A percentile compares a stretch with the other conserved stretches of the same genome.
These are phyloP conservation scores for Paramisgurnus dabryanus DNA, from an alignment of 2,113 vertebrate genomes.

Conservation along the genomic window DNA sequence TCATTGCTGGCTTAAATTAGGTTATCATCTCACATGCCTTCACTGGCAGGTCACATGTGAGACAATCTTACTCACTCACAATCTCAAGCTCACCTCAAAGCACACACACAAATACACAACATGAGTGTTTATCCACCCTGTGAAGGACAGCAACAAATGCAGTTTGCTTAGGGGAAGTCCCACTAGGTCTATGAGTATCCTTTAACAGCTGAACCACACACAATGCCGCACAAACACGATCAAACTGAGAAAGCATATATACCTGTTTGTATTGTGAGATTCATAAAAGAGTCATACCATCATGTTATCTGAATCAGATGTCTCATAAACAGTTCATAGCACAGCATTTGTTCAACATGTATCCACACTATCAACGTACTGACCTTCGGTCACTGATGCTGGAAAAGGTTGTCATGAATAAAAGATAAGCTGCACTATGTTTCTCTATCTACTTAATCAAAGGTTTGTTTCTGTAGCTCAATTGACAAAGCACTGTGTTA, in stretches of 20 bases:
- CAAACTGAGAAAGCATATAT: conserved; percentile 13
- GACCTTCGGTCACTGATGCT: no score
- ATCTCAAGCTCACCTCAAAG: neutral
- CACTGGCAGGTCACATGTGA: conserved; percentile 20
- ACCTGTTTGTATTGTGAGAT: neutral
- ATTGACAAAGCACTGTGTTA: no score
- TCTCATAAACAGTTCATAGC: neutral
- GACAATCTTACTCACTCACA: conserved; percentile 5
- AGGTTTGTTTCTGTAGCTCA: no score
- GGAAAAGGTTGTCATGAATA: neutral
- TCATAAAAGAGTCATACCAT: neutral
- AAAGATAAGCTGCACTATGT: no score
- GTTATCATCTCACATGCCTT: conserved; percentile 43
- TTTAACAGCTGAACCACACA: neutral
- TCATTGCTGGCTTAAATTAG: conserved; percentile 38
- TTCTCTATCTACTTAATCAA: neutral
- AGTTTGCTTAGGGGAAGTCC: conserved; percentile 52
- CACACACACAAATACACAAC: conserved; percentile 13
- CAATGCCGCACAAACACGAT: conserved; percentile 9
- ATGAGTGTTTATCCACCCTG: conserved; percentile 40
- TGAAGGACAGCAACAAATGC: conserved; percentile 57
- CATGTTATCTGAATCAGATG: neutral
- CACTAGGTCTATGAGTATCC: conserved; percentile 13
- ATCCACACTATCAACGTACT: no score
- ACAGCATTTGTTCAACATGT: no score